Base-by-base conservation (phyloP, 2,797 vertebrate genomes). In the Percopsis omiscomaycus region DNA sequence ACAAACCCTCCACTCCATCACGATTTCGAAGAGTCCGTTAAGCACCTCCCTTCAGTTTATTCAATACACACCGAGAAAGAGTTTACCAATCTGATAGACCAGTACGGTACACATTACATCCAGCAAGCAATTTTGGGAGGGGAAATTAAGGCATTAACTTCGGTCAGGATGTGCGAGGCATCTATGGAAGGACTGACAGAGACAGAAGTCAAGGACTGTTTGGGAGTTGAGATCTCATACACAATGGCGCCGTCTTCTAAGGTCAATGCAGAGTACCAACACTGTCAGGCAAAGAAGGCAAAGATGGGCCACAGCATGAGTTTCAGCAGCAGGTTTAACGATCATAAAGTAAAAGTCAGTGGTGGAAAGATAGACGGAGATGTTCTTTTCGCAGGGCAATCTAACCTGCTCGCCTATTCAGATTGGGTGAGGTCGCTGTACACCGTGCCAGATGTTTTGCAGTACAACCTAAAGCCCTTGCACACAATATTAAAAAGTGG, bases 101-200 rank as follows among this genome's bases (percentile, higher is more conserved):
- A 57, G 2, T 91, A 84, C 30, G 88, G 89, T 9, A 90, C 88
- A 46, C 90, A 90, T 79, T 91, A 65, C 59, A 83, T 87, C 59
- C 68, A 37, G 16, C 55, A 85, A 48, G 89, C 88, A 45, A 47
- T 5, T 50, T 75, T 91, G 1, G 89, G 88, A 12, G 88, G 90
- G 29, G 15, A 59, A 5, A 55, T 86, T 8, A 81, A 68, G 12
- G 68, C 84, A 8, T 15, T 78, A 66, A 92, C 89, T 30, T 67
- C 84, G 9, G 5, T 89, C 27, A 73, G 16, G 59, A 74, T 75
- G 49, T 91, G 89, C 0, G 0, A 70, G 58, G 74, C 78, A 0
- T n/a, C 83, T 6, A 63, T 90, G 44, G 71, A 49, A 0, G 78
- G 82, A 10, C 48, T 89, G 42, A 75, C 69, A 0, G 49, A 30